phyloP scores from a whole-genome alignment of 2,888 invertebrate genomes.

The Xylota sylvarum region DNA sequence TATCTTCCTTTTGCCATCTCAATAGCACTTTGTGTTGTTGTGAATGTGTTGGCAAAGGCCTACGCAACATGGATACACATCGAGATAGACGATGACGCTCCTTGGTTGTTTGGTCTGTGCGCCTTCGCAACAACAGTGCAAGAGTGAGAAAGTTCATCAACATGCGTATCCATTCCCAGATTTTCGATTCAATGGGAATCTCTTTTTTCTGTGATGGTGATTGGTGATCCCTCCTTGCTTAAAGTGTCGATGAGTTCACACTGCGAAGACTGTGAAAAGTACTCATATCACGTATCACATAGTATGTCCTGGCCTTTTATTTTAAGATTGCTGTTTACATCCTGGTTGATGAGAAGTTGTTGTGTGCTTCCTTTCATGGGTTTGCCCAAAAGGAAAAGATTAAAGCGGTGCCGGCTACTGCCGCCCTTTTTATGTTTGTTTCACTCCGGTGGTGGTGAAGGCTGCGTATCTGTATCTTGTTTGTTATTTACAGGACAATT shows the following conservation, averaged over 20 bases:
- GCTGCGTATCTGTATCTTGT: constrained; percentile 60
- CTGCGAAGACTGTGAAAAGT: constrained; percentile 19
- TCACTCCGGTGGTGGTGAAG: constrained; percentile 22
- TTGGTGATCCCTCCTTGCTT: constrained; percentile 15
- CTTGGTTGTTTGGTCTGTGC: constrained; percentile 10
- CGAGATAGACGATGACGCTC: constrained; percentile 5
- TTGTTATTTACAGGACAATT: constrained; percentile 73
- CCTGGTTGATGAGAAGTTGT: constrained; percentile 52
- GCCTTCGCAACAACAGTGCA: constrained; percentile 25
- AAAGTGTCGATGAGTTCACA: constrained; percentile 68
- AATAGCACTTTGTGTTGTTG: constrained; percentile 69
- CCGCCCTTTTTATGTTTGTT: constrained; percentile 39
- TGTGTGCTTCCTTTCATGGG: constrained; percentile 31
- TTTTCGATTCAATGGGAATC: constrained; percentile 28
- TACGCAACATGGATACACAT: constrained; percentile 56
- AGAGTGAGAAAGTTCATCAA: constrained; percentile 63
- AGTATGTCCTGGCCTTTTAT: constrained; percentile 46
- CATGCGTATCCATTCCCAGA: constrained; percentile 38
- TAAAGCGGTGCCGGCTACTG: constrained; percentile 63
- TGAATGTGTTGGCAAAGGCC: constrained; percentile 52
- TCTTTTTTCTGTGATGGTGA: neutral
- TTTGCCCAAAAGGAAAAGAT: constrained; percentile 44
- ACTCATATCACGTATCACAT: constrained; percentile 3
- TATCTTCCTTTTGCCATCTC: constrained; percentile 76
- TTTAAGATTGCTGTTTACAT: constrained; percentile 47